Base-by-base conservation (phyloP, 2,888 invertebrate species). In the Drosophila algonquin region DNA sequence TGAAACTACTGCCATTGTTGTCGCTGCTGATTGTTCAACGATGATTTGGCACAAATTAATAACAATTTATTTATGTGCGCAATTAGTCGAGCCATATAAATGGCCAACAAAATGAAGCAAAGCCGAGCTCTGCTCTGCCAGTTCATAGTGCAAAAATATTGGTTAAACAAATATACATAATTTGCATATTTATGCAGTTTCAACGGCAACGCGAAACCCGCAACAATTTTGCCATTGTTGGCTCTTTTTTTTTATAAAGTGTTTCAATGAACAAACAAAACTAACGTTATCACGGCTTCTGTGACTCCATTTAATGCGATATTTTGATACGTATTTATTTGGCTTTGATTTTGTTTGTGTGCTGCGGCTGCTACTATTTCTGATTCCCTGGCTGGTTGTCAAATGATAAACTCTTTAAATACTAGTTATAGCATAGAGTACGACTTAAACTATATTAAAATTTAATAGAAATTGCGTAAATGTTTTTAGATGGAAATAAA, bases 21-120 rank as follows among this genome's bases (percentile, higher is more conserved):
- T 63, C 35, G 21, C 40, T 58, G 18, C 47, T 63, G 35, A 61
- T 61, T 50, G 67, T 54, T 47, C 53, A 56, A 63, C 79, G 71
- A 73, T 87, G 79, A 83, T 84, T 73, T 77, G 61, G 53, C 74
- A 74, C 70, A 85, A 85, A 85, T 87, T 87, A 85, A 73, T 52
- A 71, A 73, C 77, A 80, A 80, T 80, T 81, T 84, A 84, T 84
- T 87, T 84, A 77, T 81, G 74, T 70, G 81, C 54, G 71, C 80
- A 80, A 84, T 81, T 87, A 78, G 76, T 59, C 72, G 55, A 40
- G 32, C 57, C 58, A 75, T 62, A 57, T 64, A 81, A 77, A 73
- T 74, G 54, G 71, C 64, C 63, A 73, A 53, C 73, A 61, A 63
- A 75, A 57, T 71, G 74, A 77, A 63, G 58, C 64, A 72, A 77